Evolutionary conservation across 1,140 invertebrate genomes (phyloP), one percentile per base, ranked within the genome.

Genomic region (Drosophila parabipectinata): DNA sequence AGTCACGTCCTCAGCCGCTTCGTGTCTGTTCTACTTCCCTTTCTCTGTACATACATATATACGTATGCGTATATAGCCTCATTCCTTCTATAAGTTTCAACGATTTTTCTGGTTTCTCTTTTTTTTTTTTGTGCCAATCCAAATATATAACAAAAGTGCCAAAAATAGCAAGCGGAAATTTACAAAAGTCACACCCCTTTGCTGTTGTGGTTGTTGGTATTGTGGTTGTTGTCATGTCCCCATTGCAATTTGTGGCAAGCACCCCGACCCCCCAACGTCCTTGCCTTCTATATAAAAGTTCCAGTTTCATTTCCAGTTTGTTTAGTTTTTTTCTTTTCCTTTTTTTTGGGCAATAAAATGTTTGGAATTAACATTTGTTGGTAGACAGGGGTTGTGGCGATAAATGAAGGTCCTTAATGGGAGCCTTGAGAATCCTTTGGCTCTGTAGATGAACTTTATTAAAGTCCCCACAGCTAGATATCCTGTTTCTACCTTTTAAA

Each of bases 1-100:
- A 84, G 82, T 85, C 82, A 87, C 82, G 81, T 87, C 76, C 69
- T 44, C 64, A 48, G 64, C 69, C 64, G n/a, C 34, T 79, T 50
- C 62, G 81, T 84, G 83, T 73, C 72, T 60, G 75, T 57, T 72
- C 50, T 58, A 8, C 60, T 44, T 57, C 59, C 51, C 9, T 34
- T 39, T 34, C n/a, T 18, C 15, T 37, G 12, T 21, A 39, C 34
- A 67, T 68, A 37, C n/a, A n/a, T 68, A 37, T 68, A 54, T 48
- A 34, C 26, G 26, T 53, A 61, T 54, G 26, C 14, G 18, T 18
- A 47, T 47, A 66, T 59, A 41, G 56, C 63, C 50, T n/a, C 62
- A 14, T 41, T 41, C 37, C 37, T 41, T 41, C n/a, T 54, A 68
- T 68, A 68, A 68, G 62, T 68, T 45, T 55, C 7, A 37, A 67